Base-by-base conservation (phyloP, 1,140 invertebrate genomes). In the Diabrotica virgifera region DNA sequence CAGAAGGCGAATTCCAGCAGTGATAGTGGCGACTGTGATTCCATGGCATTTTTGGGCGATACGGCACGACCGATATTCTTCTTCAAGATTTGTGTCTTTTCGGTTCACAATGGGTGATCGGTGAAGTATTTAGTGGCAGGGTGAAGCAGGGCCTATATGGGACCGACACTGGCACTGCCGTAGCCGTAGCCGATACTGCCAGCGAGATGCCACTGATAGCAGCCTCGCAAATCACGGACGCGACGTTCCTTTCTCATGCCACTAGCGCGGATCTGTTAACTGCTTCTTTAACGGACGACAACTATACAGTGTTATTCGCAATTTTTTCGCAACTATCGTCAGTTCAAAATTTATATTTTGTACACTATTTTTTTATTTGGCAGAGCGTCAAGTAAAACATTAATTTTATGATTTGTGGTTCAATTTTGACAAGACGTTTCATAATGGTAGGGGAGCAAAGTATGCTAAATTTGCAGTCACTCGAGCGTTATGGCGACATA, bases 71-170 rank as follows among this genome's bases (percentile, higher is more conserved):
- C 40, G 40, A 46, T n/a, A 46, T 46, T 46, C 40, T 3, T 3
- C n/a, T 5, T 3, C 4, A 46, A 46, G 40, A 46, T 46, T 46
- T 46, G 40, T 46, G 40, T 46, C 40, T n/a, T 46, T 46, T 46
- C 40, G 40, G 40, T 46, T 46, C 40, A 46, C 40, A 46, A 46
- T 46, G 40, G 40, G 40, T 46, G 40, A 46, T 46, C 40, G 40
- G 40, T 46, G 40, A 46, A 46, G 40, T 46, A 46, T 46, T 46
- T 46, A 46, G 40, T 46, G 40, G 40, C 40, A 46, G 40, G 40
- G 40, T 10, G n/a, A n/a, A n/a, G 8, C 40, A n/a, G 8, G 24
- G 24, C 24, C 24, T 24, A 24, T 24, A 24, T 24, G 24, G 24
- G 24, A 1, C 24, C 24, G 24, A 24, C 24, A 24, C 24, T 24